Conservation (phyloP, 2,797 vertebrate species). For the Lepus oiostolus region DNA sequence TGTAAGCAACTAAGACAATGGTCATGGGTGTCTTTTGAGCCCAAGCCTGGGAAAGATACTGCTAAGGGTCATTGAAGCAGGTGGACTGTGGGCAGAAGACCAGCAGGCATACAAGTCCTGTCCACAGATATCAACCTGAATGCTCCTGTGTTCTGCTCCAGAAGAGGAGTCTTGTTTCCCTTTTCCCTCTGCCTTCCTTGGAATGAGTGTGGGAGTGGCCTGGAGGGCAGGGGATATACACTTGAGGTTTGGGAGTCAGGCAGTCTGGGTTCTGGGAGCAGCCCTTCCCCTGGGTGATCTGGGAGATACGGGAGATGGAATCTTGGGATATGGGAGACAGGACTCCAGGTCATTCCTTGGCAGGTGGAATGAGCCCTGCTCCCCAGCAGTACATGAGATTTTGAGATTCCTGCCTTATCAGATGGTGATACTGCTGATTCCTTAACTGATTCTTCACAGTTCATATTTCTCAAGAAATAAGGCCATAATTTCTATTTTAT, state of each 20-base stretch:
- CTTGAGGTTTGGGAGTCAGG: background rate
- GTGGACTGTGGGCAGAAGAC: background rate
- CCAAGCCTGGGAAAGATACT: background rate
- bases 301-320: too few species aligned
- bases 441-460: background rate
- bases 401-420: background rate
- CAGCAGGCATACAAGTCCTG: background rate
- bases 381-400: background rate
- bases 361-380: background rate
- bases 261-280: background rate
- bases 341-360: background rate
- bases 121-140: background rate
- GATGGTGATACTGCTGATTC: background rate
- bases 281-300: background rate
- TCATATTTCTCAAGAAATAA: background rate
- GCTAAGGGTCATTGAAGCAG: background rate
- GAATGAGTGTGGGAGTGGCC: background rate
- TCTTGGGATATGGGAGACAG: background rate
- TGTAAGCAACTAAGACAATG: background rate
- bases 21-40: background rate
- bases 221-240: background rate
- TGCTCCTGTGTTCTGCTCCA: background rate
- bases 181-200: background rate
- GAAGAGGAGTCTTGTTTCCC: background rate
- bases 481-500: background rate